Evolutionary conservation across 2,797 vertebrate species (phyloP).

Genomic region (Molossus molossus): DNA sequence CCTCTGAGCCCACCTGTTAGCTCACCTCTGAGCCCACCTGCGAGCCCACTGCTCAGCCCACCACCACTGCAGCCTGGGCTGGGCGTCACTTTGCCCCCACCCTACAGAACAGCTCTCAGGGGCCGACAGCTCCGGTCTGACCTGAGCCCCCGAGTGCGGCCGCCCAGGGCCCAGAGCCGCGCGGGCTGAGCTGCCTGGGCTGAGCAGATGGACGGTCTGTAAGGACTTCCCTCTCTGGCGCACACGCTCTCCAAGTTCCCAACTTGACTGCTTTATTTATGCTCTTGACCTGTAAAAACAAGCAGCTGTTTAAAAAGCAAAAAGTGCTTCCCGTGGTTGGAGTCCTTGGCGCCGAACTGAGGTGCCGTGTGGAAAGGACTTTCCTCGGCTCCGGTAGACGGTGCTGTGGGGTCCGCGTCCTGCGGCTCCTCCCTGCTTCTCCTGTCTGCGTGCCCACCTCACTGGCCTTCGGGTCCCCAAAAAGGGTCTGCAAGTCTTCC

Average conservation of each 20-base stretch:
- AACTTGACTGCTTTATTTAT: conserved; percentile 85
- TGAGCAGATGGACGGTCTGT: conserved; percentile 69
- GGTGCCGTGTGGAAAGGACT: conserved; percentile 87
- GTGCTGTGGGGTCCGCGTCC: not conserved
- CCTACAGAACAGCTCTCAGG: not conserved
- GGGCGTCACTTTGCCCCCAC: not conserved
- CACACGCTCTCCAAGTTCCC: conserved; percentile 81
- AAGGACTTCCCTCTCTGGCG: conserved; percentile 77
- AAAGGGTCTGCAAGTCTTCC: conserved; percentile 29
- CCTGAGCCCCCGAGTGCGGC: not conserved
- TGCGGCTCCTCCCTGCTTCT: not conserved
- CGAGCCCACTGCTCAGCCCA: too few relatives aligned
- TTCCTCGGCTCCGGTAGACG: conserved; percentile 78
- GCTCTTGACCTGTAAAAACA: conserved; percentile 84
- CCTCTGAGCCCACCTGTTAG: too few relatives aligned
- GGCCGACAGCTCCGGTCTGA: too few relatives aligned
- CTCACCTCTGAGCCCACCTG: too few relatives aligned
- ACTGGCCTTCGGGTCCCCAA: conserved; percentile 16
- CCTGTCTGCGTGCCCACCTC: not conserved
- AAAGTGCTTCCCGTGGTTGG: conserved; percentile 84
- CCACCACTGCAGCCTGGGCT: not conserved
- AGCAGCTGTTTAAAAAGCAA: conserved; percentile 84
- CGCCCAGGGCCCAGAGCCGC: not conserved
- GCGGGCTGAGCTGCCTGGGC: not conserved
- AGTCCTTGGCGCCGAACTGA: conserved; percentile 76